Base-by-base conservation (phyloP, 2,113 vertebrate genomes). In the Phylloscopus trochilus region DNA sequence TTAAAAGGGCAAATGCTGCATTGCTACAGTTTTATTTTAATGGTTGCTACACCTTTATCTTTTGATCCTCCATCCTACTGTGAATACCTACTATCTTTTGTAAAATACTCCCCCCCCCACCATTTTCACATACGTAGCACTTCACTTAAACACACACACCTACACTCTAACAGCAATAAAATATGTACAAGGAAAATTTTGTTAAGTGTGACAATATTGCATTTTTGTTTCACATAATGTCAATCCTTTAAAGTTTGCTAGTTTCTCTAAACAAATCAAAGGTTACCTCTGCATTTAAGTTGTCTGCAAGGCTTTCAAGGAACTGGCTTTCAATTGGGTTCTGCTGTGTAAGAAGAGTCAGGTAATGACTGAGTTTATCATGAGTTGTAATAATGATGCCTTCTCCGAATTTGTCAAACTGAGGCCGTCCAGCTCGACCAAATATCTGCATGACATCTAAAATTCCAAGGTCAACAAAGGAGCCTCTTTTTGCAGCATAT, bases 401-500 rank as follows among this genome's bases (percentile, higher is more conserved):
- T 98, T 99, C 99, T 52, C 99, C 99, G 66, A 98, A 99, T 97
- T 98, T 99, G 95, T 99, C 99, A 89, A 99, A 99, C 96, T 99
- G 99, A 37, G 99, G 99, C 68, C 99, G 98, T 89, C 99, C 99
- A 12, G 99, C 99, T 46, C 99, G 98, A 35, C 99, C 99, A 89
- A 99, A 99, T 96, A 99, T 99, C 98, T 99, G 99, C 99, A 99
- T 99, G 96, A 99, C 99, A 90, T 99, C 99, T 98, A 99, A 98
- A 98, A 99, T 99, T 96, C 99, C 99, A 97, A 99, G 98, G 95
- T 99, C 99, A 98, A 99, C 99, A 98, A 99, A 98, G 26, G 99
- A 86, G 9, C 99, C 99, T 81, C 99, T 99, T 97, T 99, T 99
- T 83, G 99, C 99, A 81, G 99, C 99, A 92, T 99, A 99, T 97